These are phyloP conservation scores for Caenorhabditis sinica DNA, from an alignment of 2,888 invertebrate genomes.

Conservation along the genomic window DNA sequence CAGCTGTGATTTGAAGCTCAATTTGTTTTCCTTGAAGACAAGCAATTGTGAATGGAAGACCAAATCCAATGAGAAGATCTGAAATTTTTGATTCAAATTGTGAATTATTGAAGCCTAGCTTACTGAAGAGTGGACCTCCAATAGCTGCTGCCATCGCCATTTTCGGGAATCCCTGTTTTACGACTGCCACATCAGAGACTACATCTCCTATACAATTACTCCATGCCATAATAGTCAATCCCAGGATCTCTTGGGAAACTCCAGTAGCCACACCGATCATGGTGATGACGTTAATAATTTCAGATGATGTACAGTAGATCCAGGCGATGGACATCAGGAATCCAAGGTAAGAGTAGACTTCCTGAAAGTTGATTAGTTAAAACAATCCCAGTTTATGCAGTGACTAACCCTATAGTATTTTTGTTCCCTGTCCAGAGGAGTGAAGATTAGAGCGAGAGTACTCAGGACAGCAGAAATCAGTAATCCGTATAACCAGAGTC, in stretches of 20 bases:
- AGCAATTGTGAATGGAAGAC: constrained; percentile 79
- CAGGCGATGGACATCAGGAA: constrained; percentile 87
- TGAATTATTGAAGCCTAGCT: constrained; percentile 28
- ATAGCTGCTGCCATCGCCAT: constrained; percentile 89
- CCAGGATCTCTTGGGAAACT: constrained; percentile 85
- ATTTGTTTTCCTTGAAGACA: constrained; percentile 76
- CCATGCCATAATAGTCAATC: constrained; percentile 88
- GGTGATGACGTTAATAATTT: constrained; percentile 86
- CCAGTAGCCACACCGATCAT: constrained; percentile 86
- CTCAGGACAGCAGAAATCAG: constrained; percentile 62
- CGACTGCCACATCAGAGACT: constrained; percentile 87
- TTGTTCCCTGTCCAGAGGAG: constrained; percentile 68
- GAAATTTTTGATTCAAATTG: constrained; percentile 24
- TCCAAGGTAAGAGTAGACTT: constrained; percentile 85
- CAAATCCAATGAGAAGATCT: constrained; percentile 81
- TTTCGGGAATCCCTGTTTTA: constrained; percentile 87
- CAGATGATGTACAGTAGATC: constrained; percentile 87
- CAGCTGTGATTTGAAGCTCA: constrained; percentile 58
- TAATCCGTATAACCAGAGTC: constrained; percentile 65
- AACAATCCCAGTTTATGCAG: not conserved
- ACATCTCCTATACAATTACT: constrained; percentile 88
- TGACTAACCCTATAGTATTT: constrained; percentile 69
- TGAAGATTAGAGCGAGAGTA: constrained; percentile 66
- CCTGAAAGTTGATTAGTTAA: constrained; percentile 55
- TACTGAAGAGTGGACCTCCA: constrained; percentile 88